phyloP scores from a whole-genome alignment of 2,113 vertebrate species.

The Sardina pilchardus region DNA sequence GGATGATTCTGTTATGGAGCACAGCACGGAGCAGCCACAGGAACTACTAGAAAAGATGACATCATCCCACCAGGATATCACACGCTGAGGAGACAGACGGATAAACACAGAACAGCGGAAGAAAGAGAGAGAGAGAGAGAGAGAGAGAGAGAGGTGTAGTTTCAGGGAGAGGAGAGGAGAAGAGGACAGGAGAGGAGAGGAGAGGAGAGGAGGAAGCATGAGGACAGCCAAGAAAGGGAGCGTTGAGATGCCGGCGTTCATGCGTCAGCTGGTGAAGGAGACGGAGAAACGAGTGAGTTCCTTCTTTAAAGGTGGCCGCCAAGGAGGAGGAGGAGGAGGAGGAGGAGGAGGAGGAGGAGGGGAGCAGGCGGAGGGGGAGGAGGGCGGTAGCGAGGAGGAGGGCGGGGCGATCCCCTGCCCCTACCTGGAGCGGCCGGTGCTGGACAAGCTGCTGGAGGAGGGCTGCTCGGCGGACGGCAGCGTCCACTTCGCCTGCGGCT shows the following conservation, averaged over 20 bases:
- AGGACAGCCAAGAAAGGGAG: slow-evolving; percentile 70
- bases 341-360: slow-evolving; percentile 46
- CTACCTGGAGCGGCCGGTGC: slow-evolving; percentile 68
- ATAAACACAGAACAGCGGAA: slow-evolving; percentile 26
- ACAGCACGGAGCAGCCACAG: neutral
- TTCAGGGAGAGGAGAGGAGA: slow-evolving; percentile 24
- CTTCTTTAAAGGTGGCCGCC: slow-evolving; percentile 73
- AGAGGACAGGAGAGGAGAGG: slow-evolving; percentile 40
- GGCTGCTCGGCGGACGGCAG: slow-evolving; percentile 66
- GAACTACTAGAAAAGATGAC: slow-evolving; percentile 28
- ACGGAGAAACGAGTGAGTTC: slow-evolving; percentile 75
- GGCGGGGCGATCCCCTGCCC: slow-evolving; percentile 63
- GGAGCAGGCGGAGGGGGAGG: slow-evolving; percentile 52
- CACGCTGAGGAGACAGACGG: slow-evolving; percentile 25
- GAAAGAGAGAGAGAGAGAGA: slow-evolving; percentile 34
- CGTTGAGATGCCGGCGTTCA: slow-evolving; percentile 76
- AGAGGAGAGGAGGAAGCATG: slow-evolving; percentile 53
- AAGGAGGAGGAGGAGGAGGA: slow-evolving; percentile 57
- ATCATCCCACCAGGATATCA: slow-evolving; percentile 36
- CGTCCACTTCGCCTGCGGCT: slow-evolving; percentile 71
- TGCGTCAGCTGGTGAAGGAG: slow-evolving; percentile 75
- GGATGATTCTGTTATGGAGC: neutral
- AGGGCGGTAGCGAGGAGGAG: slow-evolving; percentile 55
- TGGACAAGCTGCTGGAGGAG: slow-evolving; percentile 73
- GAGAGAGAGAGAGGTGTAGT: neutral